Evolutionary conservation across 2,797 vertebrate genomes (phyloP), one percentile per base, ranked within the genome.

Genomic region (Bradypodion pumilum): DNA sequence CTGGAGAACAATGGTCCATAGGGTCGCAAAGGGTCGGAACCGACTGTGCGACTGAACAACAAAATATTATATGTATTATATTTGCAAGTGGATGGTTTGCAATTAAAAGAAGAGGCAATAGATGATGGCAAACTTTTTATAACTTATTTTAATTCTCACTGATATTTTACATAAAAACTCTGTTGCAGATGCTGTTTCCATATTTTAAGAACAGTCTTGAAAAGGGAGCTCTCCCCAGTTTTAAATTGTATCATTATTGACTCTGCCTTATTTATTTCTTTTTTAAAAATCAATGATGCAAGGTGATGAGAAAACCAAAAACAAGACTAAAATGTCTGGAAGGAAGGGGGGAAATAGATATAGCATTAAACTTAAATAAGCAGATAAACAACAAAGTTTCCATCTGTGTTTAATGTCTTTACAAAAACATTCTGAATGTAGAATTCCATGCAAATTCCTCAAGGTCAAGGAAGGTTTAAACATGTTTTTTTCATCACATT

Each of bases 71-170:
- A 65, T 70, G 29, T 32, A 79, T 32, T 49, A 35, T 63, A 66
- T 79, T 79, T 29, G 59, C 37, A 32, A 60, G 40, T 23, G 19
- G 8, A 7, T 70, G 42, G 4, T 16, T 16, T 44, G 86, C 87
- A 78, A 91, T 72, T 94, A 90, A 85, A 88, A 93, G 91, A 87
- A 92, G 89, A 95, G 83, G 79, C 85, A 86, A 78, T 84, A 84
- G 86, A 85, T 93, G 94, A 92, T 49, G 29, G 77, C 63, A 87
- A 95, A 88, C 91, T 90, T 91, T 94, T 94, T 85, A 91, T 87
- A n/a, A 87, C 86, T 84, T 91, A 81, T 68, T 63, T 81, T 74
- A 12, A 60, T 46, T 84, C 80, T 91, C 52, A 79, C 85, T 52
- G 80, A 74, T 32, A 46, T 77, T 85, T 85, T 81, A 37, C 40